Percentiles rank a stretch among this genome's conserved stretches.
phyloP scores from a whole-genome alignment of 2,113 vertebrate genomes.

The Anoura caudifer region DNA sequence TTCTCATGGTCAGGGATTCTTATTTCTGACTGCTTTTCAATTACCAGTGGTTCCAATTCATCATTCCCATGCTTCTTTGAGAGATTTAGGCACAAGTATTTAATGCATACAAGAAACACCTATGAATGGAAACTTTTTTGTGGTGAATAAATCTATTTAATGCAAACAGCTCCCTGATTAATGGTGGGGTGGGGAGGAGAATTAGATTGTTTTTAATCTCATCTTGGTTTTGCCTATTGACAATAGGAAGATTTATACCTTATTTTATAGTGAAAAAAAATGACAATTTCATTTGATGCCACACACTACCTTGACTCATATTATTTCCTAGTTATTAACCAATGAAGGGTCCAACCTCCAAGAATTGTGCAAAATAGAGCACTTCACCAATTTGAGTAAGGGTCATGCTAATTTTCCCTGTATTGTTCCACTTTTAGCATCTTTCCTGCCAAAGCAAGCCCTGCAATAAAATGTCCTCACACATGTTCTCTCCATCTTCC shows the following conservation, averaged over 20 bases:
- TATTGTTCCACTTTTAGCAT: background rate
- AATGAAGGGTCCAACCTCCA: background rate
- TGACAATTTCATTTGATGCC: background rate
- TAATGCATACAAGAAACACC: background rate
- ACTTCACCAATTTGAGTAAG: background rate
- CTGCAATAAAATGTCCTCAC: background rate
- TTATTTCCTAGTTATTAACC: background rate
- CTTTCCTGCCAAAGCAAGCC: background rate
- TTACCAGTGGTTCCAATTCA: background rate
- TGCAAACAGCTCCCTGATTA: background rate
- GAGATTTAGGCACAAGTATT: background rate
- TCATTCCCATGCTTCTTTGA: background rate
- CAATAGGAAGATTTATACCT: background rate
- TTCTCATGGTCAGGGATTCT: background rate
- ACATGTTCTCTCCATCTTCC: background rate
- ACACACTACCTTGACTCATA: background rate
- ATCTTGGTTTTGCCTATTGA: background rate
- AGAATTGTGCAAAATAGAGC: background rate
- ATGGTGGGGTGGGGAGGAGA: accelerated
- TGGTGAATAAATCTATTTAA: background rate
- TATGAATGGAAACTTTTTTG: background rate
- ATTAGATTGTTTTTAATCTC: background rate
- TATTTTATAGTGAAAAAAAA: background rate
- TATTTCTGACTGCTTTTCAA: background rate
- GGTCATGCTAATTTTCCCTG: background rate